Evolutionary conservation across 2,113 vertebrate genomes (phyloP), one percentile per base, ranked within the genome.

Genomic region (Monarcha castaneiventris): DNA sequence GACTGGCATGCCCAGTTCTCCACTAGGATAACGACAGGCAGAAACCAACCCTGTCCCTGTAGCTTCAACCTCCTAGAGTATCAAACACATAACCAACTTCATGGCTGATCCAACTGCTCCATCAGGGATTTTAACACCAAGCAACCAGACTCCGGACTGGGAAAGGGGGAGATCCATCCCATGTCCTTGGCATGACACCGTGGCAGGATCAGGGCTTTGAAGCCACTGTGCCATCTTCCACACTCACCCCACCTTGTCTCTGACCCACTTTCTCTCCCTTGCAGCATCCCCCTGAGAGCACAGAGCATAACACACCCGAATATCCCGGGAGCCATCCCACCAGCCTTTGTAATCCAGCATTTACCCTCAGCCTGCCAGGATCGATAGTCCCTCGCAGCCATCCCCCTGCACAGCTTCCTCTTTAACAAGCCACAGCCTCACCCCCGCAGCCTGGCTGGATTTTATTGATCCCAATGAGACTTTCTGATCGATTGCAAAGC

Each of bases 121-220:
- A 63, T 29, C 2, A 0, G 7, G 18, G 20, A 44, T 26, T 52
- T 78, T 59, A 74, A 59, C 14, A 5, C 10, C 6, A 13, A 44
- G 22, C 2, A 16, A 55, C 17, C 58, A 69, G 35, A 20, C 30
- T 62, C 19, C 22, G 37, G 32, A 33, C 22, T 1, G 5, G 54
- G n/a, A 73, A 76, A 23, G 32, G 73, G 11, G 20, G 11, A 73
- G 18, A 29, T 16, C 44, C 62, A 68, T 32, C 16, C 52, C 33
- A 23, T 5, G 8, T 19, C 29, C 15, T 21, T 10, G 7, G 29
- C 17, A 37, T 43, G 56, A 25, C 14, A 26, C 10, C 0, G 0
- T 2, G 29, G 37, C 51, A 63, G 18, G 8, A 39, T 13, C 14
- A 35, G 22, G 44, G 52, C n/a, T 55, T 39, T 26, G 62, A 73